Evolutionary conservation across 2,888 invertebrate genomes (phyloP).

Genomic region (Mesorhabditis sp.): DNA sequence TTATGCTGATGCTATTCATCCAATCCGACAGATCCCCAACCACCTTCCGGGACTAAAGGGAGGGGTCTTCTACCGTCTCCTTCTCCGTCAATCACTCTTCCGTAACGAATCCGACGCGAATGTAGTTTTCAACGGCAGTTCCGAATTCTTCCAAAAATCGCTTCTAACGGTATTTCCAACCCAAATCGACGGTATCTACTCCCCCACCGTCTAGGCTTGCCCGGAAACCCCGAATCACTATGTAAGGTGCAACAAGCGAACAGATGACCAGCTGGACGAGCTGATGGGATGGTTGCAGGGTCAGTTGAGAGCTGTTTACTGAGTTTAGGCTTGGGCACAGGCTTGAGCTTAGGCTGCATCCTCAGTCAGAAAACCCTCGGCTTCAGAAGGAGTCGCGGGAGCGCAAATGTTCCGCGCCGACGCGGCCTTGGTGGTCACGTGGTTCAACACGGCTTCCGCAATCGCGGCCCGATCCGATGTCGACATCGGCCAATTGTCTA

Average conservation of each 20-base stretch:
- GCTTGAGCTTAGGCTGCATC: neutral
- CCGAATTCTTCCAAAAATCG: neutral
- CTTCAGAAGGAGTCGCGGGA: constrained; percentile 82
- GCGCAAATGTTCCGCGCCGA: constrained; percentile 84
- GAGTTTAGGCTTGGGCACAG: neutral
- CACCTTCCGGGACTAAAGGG: constrained; percentile 46
- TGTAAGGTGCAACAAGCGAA: constrained; percentile 50
- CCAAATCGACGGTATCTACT: neutral
- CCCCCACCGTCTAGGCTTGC: constrained; percentile 37
- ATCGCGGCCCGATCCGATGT: constrained; percentile 56
- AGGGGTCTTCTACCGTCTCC: constrained; percentile 52
- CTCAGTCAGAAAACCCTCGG: neutral
- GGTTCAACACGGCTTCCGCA: constrained; percentile 65
- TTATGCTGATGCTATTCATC: neutral
- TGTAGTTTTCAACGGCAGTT: constrained; percentile 33
- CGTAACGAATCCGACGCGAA: constrained; percentile 48
- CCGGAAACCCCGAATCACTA: constrained; percentile 49
- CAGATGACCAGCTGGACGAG: constrained; percentile 53
- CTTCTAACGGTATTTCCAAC: neutral
- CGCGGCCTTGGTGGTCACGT: constrained; percentile 83
- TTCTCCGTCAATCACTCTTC: constrained; percentile 54
- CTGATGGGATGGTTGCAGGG: constrained; percentile 46
- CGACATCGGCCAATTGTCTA: constrained; percentile 54
- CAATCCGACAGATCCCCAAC: constrained; percentile 36
- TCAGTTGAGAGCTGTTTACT: neutral